Evolutionary conservation across 2,113 vertebrate species (phyloP), one percentile per base, ranked within the genome.

Genomic region (Pseudonaja textilis): DNA sequence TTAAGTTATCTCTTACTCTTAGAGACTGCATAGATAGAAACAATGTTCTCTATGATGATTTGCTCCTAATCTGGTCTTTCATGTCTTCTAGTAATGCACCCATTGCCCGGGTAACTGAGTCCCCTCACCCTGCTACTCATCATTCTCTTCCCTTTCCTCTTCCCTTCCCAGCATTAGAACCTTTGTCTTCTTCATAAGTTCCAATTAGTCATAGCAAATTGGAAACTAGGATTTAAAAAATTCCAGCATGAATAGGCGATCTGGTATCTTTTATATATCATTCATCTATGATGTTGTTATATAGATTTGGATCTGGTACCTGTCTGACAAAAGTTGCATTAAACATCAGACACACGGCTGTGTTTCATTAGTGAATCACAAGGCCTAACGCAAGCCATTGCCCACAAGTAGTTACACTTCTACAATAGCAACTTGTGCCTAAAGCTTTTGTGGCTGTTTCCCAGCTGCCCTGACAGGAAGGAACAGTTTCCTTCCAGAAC

Each of bases 401-500:
- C 9, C 34, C 25, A 55, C n/a, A 18, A 47, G 14, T 26, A 86
- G 34, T 39, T 7, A 39, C 39, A 45, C 20, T 69, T 85, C 45
- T 26, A 23, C 16, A 59, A 42, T 55, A 89, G 55, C 87, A 61
- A 22, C 20, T 50, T 89, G 61, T 23, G 42, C 50, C 61, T 16
- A 64, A 26, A 56, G 86, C 74, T 89, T 69, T 54, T 74, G 57
- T 18, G 47, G 59, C 50, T 90, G 85, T 54, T 47, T 25, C 55
- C 74, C 25, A 92, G 91, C 94, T 96, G 91, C 57, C 64, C 94
- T 10, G 86, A 97, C 97, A 98, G 98, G 97, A 98, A 98, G 96
- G 94, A 96, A 97, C 93, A 90, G 96, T 95, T 97, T 96, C 97
- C 96, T 96, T 96, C 94, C 94, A 91, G 95, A 95, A 96, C 94